phyloP scores from a whole-genome alignment of 2,797 vertebrate species.

The Triplophysa bombifrons region DNA sequence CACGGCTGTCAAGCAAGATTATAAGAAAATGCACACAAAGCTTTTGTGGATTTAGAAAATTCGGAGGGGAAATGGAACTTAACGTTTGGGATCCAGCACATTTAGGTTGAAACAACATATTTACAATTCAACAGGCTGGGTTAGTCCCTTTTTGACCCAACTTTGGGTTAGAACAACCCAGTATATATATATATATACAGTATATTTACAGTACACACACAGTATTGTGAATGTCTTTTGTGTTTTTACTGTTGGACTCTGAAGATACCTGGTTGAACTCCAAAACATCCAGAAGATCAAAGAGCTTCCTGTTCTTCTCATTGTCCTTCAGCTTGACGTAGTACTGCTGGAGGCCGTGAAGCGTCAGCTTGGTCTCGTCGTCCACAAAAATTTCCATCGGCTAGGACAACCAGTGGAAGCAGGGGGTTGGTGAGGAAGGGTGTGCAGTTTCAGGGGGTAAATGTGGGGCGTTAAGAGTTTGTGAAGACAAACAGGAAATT shows the following conservation, averaged over 20 bases:
- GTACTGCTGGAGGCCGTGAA: constrained; percentile 87
- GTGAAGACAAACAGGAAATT: constrained; percentile 21
- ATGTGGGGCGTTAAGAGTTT: constrained; percentile 7
- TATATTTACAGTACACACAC: too few species aligned
- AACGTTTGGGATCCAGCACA: too few species aligned
- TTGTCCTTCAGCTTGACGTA: constrained; percentile 90
- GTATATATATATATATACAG: too few species aligned
- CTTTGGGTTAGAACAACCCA: too few species aligned
- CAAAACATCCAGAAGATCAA: constrained; percentile 84
- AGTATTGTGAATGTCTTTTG: not conserved
- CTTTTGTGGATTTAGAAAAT: too few species aligned
- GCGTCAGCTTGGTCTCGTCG: constrained; percentile 86
- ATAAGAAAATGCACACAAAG: too few species aligned
- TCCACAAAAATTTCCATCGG: constrained; percentile 90
- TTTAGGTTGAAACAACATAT: too few species aligned
- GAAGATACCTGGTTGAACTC: constrained; percentile 83
- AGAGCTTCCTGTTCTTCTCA: constrained; percentile 88
- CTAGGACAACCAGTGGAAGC: constrained; percentile 68
- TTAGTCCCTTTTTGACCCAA: too few species aligned
- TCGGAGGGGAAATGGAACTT: too few species aligned
- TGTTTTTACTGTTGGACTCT: not conserved
- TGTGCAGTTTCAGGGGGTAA: constrained; percentile 22
- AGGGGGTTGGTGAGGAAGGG: constrained; percentile 53
- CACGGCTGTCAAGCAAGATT: too few species aligned
- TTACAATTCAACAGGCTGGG: too few species aligned